Conservation (phyloP, 2,113 vertebrate species). For the Nesogale talazaci region DNA sequence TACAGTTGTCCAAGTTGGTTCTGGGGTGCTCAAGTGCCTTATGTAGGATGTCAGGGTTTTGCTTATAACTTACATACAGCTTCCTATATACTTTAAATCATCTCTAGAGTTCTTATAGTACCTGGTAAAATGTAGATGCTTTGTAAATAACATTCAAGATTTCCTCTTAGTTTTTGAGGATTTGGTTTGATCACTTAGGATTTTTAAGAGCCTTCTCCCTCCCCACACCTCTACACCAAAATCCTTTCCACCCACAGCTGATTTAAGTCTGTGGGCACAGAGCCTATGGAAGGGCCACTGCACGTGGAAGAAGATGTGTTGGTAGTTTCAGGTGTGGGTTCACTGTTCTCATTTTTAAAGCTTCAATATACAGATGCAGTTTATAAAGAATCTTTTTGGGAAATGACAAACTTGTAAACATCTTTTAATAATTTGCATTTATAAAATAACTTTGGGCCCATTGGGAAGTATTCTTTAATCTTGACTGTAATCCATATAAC, state of each 20-base stretch:
- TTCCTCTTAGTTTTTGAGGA: background rate
- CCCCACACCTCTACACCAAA: too few relatives aligned
- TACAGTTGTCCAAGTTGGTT: background rate
- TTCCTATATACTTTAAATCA: too few relatives aligned
- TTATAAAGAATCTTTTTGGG: constrained; percentile 39
- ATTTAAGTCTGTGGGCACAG: too few relatives aligned
- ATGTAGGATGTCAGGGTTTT: background rate
- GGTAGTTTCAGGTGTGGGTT: constrained; percentile 46
- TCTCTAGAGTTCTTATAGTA: background rate
- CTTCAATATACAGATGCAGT: background rate
- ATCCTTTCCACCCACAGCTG: too few relatives aligned
- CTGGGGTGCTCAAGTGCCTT: background rate
- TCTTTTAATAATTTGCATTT: constrained; percentile 37
- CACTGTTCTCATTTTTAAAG: constrained; percentile 27
- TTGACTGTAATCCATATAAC: constrained; percentile 20
- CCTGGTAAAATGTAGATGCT: background rate
- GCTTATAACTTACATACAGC: background rate
- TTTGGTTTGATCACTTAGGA: too few relatives aligned
- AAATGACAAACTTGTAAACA: constrained; percentile 43
- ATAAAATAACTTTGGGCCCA: constrained; percentile 50
- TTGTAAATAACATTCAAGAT: background rate
- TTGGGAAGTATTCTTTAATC: constrained; percentile 62
- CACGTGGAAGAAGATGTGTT: constrained; percentile 10
- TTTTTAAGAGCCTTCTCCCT: background rate
- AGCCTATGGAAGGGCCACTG: too few relatives aligned